Percentiles rank a stretch among this genome's conserved stretches.
Evolutionary conservation across 2,888 invertebrate species (phyloP).

Genomic region (Alsophila aescularia): DNA sequence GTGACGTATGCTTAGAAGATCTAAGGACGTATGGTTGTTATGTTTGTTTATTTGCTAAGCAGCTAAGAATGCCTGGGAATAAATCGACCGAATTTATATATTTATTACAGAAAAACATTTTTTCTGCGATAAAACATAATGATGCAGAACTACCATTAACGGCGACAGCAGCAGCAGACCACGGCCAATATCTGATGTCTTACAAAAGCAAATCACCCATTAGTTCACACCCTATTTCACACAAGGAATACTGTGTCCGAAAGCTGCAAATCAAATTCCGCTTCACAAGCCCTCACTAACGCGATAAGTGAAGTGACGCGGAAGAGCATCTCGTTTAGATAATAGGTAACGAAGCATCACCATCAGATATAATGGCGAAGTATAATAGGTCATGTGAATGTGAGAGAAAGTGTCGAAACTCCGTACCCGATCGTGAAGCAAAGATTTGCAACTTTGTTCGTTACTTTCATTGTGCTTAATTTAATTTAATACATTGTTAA

Average conservation of each 20-base stretch:
- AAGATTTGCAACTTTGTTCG: constrained; percentile 22
- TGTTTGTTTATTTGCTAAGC: too few species aligned
- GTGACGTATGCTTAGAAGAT: too few species aligned
- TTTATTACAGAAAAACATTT: not conserved
- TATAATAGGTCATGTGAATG: constrained; percentile 46
- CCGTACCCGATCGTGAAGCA: constrained; percentile 27
- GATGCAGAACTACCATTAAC: too few species aligned
- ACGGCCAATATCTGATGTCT: not conserved
- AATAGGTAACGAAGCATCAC: constrained; percentile 25
- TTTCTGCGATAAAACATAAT: too few species aligned
- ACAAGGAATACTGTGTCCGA: constrained; percentile 5
- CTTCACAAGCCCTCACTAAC: constrained; percentile 13
- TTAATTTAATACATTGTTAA: too few species aligned
- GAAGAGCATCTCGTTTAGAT: constrained; percentile 38
- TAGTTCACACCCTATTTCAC: constrained; percentile 13
- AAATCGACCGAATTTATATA: too few species aligned
- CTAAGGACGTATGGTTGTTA: too few species aligned
- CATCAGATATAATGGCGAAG: constrained; percentile 26
- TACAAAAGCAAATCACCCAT: not conserved
- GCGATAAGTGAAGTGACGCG: constrained; percentile 32
- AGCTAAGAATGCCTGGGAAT: too few species aligned
- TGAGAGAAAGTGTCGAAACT: constrained; percentile 50
- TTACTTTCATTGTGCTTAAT: not conserved
- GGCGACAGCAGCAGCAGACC: not conserved
- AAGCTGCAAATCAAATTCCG: constrained; percentile 21